These are phyloP conservation scores for Penaeus vannamei DNA, from an alignment of 1,140 invertebrate genomes.

Conservation along the genomic window DNA sequence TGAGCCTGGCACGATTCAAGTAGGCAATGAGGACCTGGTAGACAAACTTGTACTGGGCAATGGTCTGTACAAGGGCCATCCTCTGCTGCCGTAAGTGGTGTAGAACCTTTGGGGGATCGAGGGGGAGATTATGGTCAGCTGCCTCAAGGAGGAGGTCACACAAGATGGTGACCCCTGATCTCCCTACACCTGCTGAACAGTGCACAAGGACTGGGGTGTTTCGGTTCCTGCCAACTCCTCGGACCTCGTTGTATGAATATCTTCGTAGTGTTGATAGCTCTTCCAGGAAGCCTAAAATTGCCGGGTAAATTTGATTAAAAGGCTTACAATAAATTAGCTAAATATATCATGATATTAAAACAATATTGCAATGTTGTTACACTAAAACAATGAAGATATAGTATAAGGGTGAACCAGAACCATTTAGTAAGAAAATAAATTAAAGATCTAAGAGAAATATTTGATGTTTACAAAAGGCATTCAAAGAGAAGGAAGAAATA, in stretches of 20 bases:
- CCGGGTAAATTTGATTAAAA: conserved; percentile 61
- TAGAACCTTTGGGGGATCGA: conserved; percentile 84
- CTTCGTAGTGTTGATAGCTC: conserved; percentile 87
- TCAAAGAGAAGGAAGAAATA: neutral
- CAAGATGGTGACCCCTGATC: conserved; percentile 84
- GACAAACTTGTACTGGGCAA: conserved; percentile 91
- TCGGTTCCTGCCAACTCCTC: conserved; percentile 78
- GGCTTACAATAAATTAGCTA: neutral
- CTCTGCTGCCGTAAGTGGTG: conserved; percentile 84
- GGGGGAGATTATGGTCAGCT: conserved; percentile 81
- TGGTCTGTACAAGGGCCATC: conserved; percentile 87
- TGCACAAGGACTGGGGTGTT: conserved; percentile 82
- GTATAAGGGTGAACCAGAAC: neutral
- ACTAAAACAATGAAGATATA: neutral
- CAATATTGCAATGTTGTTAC: neutral
- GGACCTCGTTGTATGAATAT: conserved; percentile 78
- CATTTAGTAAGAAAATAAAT: neutral
- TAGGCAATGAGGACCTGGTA: conserved; percentile 88
- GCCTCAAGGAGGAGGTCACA: conserved; percentile 86
- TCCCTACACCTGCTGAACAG: conserved; percentile 80
- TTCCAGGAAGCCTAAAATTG: conserved; percentile 80
- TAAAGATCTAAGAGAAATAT: too few relatives aligned
- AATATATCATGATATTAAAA: neutral
- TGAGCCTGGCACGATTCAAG: conserved; percentile 87
- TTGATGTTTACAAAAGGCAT: neutral